phyloP scores from a whole-genome alignment of 2,113 vertebrate genomes.

The Orthonyx spaldingii region DNA sequence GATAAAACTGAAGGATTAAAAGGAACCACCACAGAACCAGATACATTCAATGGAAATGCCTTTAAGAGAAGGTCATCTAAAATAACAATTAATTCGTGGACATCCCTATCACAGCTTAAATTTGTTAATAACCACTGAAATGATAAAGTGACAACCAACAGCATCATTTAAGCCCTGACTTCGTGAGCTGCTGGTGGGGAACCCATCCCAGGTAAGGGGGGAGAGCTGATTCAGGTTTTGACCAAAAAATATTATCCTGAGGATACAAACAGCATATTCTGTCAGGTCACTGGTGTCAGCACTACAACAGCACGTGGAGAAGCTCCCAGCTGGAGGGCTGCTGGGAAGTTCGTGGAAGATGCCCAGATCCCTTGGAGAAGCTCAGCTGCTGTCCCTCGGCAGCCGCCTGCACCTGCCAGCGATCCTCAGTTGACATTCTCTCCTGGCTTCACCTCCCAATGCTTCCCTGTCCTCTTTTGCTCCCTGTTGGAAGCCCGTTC shows the following conservation, averaged over 20 bases:
- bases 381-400: background rate
- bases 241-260: background rate
- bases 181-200: background rate
- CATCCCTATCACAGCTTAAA: background rate
- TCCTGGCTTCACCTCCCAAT: background rate
- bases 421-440: background rate
- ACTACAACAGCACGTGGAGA: background rate
- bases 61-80: background rate
- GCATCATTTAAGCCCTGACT: background rate
- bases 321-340: background rate
- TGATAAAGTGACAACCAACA: background rate
- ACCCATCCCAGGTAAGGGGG: accelerated
- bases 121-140: background rate
- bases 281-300: background rate
- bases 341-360: background rate
- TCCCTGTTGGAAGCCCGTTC: background rate
- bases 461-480: background rate
- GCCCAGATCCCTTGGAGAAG: background rate
- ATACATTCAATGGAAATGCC: background rate
- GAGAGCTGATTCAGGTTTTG: background rate
- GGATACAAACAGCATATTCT: background rate
- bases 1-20: background rate
- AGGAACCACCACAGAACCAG: background rate
- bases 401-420: background rate
- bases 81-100: background rate